These are phyloP conservation scores for Battus philenor DNA, from an alignment of 1,140 invertebrate genomes.

Conservation along the genomic window DNA sequence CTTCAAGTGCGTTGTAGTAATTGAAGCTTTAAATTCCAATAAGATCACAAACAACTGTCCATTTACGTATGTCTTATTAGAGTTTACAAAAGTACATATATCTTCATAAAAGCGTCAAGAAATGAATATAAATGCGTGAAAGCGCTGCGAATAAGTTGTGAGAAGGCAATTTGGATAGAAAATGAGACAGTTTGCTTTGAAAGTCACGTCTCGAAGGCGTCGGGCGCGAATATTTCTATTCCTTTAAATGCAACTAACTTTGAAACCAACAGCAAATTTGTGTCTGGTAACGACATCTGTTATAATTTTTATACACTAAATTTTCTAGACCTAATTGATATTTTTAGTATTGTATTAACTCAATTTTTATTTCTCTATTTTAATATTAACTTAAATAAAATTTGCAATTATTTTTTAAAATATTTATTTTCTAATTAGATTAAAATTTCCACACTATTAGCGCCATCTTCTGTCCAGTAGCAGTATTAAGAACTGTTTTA, in stretches of 20 bases:
- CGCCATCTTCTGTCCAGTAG: constrained; percentile 52
- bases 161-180: constrained; percentile 62
- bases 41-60: constrained; percentile 18
- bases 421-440: not conserved
- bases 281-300: constrained; percentile 44
- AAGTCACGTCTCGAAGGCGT: constrained; percentile 55
- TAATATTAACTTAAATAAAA: too few species aligned
- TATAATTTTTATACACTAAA: too few species aligned
- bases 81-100: constrained; percentile 37
- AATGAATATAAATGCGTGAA: constrained; percentile 65
- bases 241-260: constrained; percentile 5
- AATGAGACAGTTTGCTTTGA: constrained; percentile 63
- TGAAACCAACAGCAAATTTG: constrained; percentile 1
- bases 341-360: too few species aligned
- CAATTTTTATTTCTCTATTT: too few species aligned
- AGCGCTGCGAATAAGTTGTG: constrained; percentile 59
- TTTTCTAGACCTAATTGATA: too few species aligned
- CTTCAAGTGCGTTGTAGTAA: not conserved
- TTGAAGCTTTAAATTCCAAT: constrained; percentile 36
- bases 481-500: constrained; percentile 42
- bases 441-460: constrained; percentile 1
- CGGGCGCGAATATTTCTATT: constrained; percentile 26
- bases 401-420: too few species aligned
- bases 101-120: constrained; percentile 52
- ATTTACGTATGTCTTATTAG: constrained; percentile 27